Percentiles rank a stretch among this genome's conserved stretches.
These are phyloP conservation scores for Musca vetustissima DNA, from an alignment of 1,140 invertebrate genomes.

Conservation along the genomic window DNA sequence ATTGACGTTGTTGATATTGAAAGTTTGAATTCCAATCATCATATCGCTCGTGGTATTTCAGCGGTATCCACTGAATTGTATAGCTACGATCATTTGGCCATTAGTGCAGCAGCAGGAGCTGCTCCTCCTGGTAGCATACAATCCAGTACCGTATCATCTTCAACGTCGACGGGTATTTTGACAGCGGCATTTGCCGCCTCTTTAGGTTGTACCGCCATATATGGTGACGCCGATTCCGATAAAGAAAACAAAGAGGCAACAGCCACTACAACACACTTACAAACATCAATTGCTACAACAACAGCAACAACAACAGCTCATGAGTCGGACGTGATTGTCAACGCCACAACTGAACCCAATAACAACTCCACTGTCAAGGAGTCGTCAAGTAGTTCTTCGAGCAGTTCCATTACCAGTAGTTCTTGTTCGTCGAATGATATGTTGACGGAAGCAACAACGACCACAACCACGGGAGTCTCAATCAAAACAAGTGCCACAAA, in stretches of 20 bases:
- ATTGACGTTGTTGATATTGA: neutral
- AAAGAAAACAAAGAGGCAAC: constrained; percentile 50
- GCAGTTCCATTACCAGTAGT: constrained; percentile 37
- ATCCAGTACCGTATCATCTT: constrained; percentile 44
- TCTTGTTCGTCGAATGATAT: constrained; percentile 35
- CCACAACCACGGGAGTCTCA: constrained; percentile 38
- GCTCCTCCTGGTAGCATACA: constrained; percentile 39
- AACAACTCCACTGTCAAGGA: constrained; percentile 23
- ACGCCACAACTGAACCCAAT: constrained; percentile 6
- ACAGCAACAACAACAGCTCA: constrained; percentile 29
- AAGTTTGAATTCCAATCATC: constrained; percentile 23
- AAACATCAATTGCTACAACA: neutral
- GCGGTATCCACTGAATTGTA: neutral
- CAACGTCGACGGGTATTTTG: constrained; percentile 25
- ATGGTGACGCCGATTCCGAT: constrained; percentile 45
- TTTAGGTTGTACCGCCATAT: neutral
- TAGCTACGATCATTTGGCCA: too few species aligned
- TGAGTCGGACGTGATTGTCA: neutral
- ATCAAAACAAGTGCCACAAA: constrained; percentile 42
- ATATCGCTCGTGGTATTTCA: constrained; percentile 9
- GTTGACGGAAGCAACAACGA: constrained; percentile 40
- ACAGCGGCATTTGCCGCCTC: constrained; percentile 4
- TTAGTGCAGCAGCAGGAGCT: neutral
- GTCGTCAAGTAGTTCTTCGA: constrained; percentile 23
- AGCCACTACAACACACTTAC: constrained; percentile 10